Conservation (phyloP, 2,888 invertebrate genomes). For the Limulus polyphemus region DNA sequence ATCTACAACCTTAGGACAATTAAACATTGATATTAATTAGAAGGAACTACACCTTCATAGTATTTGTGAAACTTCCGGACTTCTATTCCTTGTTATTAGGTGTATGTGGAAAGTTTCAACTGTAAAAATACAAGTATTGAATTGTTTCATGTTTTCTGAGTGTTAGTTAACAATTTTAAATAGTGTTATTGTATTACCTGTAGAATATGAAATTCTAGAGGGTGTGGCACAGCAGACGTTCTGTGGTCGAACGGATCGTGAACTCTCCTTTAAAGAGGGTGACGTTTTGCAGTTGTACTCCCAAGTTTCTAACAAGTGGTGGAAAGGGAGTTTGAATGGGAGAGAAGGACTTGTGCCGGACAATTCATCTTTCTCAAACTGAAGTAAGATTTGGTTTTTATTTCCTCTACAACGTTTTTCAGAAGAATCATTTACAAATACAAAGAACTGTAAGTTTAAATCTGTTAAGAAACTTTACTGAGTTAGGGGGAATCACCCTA, state of each 20-base stretch:
- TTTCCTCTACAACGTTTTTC: conserved; percentile 19
- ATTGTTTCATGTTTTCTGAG: too few species aligned
- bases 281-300: conserved; percentile 59
- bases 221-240: conserved; percentile 68
- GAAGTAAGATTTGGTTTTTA: conserved; percentile 43
- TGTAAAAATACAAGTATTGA: too few species aligned
- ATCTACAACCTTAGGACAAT: too few species aligned
- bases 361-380: conserved; percentile 65
- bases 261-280: conserved; percentile 61
- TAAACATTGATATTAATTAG: too few species aligned
- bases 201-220: conserved; percentile 48
- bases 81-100: too few species aligned
- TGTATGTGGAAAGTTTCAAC: too few species aligned
- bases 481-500: too few species aligned
- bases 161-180: too few species aligned
- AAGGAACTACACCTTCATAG: too few species aligned
- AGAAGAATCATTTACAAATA: not conserved
- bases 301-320: conserved; percentile 70
- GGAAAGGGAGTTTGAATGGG: conserved; percentile 49
- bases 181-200: too few species aligned
- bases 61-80: too few species aligned
- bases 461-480: too few species aligned
- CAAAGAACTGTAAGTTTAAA: not conserved
- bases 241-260: conserved; percentile 57
- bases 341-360: conserved; percentile 58